phyloP scores from a whole-genome alignment of 2,113 vertebrate species.

The Nymphicus hollandicus region DNA sequence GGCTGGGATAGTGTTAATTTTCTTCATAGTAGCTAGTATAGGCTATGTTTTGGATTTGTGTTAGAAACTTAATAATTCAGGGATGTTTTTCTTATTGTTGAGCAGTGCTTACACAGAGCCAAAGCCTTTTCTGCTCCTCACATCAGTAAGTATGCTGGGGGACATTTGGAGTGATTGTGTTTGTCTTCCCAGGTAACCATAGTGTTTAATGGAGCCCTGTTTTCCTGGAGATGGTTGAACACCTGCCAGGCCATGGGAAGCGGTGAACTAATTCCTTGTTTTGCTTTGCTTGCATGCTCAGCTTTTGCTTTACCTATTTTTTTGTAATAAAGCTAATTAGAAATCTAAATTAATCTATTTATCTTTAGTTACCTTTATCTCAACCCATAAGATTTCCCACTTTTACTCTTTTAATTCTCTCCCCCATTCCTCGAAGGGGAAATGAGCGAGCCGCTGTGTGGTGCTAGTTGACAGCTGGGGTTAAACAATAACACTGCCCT shows the following conservation, averaged over 20 bases:
- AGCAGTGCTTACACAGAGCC: not conserved
- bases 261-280: not conserved
- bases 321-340: too few relatives aligned
- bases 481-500: not conserved
- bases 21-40: not conserved
- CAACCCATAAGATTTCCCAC: not conserved
- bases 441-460: not conserved
- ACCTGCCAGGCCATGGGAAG: not conserved
- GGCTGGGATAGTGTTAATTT: not conserved
- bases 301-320: not conserved
- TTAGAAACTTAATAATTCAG: not conserved
- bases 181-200: not conserved
- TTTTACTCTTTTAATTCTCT: not conserved
- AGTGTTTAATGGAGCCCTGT: not conserved
- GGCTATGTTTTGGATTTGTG: too few relatives aligned
- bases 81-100: not conserved
- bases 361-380: not conserved
- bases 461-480: not conserved
- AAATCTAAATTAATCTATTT: too few relatives aligned
- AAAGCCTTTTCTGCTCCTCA: not conserved
- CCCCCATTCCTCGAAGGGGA: not conserved
- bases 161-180: not conserved
- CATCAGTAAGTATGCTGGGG: accelerated
- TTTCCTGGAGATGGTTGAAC: not conserved
- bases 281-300: not conserved